Conservation (phyloP, 2,888 invertebrate genomes). For the Patella pellucida region DNA sequence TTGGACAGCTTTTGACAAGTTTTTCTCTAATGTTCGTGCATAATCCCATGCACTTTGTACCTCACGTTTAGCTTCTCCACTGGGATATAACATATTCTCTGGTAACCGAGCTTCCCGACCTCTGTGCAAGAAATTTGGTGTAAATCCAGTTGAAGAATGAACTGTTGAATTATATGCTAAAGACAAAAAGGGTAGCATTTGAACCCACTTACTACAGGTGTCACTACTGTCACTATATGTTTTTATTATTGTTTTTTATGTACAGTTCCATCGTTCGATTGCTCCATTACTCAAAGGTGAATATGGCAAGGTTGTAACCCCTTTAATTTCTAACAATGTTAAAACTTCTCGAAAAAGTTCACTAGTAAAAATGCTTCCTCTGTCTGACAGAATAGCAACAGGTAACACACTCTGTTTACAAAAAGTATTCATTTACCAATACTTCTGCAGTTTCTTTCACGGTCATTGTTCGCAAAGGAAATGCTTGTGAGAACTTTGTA, state of each 20-base stretch:
- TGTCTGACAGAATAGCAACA: no score
- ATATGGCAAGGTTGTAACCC: background rate
- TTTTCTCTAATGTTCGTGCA: background rate
- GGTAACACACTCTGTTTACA: background rate
- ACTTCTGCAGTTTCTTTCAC: background rate
- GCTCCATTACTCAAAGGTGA: background rate
- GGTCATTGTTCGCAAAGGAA: background rate
- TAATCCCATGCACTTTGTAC: background rate
- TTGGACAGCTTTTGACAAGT: conserved; percentile 4
- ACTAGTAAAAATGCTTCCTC: no score
- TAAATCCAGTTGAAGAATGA: background rate
- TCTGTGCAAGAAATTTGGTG: background rate
- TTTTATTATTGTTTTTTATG: background rate
- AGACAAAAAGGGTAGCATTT: no score
- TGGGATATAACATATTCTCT: background rate
- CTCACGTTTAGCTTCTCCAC: background rate
- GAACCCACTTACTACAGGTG: background rate
- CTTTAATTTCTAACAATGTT: no score
- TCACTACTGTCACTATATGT: background rate
- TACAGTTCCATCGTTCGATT: background rate
- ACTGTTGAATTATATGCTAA: conserved; percentile 12
- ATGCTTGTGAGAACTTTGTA: conserved; percentile 1
- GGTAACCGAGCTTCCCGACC: background rate
- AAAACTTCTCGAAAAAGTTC: no score
- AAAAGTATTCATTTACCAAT: background rate